Percentiles rank a stretch among this genome's conserved stretches.
Evolutionary conservation across 2,888 invertebrate species (phyloP).

Genomic region (Lasioglossum leucozonium): DNA sequence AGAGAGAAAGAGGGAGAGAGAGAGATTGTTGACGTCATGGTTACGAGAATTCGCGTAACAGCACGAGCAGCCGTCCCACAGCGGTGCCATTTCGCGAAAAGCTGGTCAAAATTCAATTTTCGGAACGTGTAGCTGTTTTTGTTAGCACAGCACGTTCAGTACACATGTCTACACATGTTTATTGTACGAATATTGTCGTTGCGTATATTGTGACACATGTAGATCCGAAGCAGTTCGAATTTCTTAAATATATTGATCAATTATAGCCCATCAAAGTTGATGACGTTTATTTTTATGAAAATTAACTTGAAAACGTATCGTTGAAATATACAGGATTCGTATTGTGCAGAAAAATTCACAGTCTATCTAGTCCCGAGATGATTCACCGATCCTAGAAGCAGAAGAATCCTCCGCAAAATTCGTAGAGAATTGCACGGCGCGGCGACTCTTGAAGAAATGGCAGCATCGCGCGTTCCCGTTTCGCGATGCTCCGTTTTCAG

Average conservation of each 20-base stretch:
- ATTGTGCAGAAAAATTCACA: background rate
- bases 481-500: background rate
- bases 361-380: background rate
- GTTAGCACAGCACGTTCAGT: background rate
- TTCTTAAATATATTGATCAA: background rate
- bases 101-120: background rate
- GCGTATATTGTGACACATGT: background rate
- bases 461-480: constrained; percentile 15
- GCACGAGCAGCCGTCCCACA: background rate
- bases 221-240: background rate
- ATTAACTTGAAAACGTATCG: background rate
- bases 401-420: background rate
- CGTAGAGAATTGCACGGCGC: background rate
- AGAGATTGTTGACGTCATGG: background rate
- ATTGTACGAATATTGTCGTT: background rate
- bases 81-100: background rate
- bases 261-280: too few relatives aligned
- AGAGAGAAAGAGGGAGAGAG: background rate
- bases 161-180: background rate
- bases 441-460: background rate
- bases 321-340: too few relatives aligned
- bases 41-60: background rate
- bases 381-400: background rate
- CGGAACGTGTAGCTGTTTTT: background rate
- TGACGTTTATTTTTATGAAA: background rate